phyloP scores from a whole-genome alignment of 2,113 vertebrate genomes.

The Columba livia region DNA sequence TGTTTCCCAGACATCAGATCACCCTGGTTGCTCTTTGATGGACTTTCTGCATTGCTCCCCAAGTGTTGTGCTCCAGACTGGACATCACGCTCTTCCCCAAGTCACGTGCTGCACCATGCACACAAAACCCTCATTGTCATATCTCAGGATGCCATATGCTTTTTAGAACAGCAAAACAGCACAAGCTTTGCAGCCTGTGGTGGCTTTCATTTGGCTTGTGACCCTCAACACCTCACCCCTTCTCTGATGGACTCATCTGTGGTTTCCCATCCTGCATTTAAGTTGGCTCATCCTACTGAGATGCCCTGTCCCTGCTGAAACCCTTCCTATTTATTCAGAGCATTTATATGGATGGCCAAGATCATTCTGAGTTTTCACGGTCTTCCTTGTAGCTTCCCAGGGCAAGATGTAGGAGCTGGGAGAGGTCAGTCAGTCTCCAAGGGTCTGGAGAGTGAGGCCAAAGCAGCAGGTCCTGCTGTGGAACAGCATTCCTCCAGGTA shows the following conservation, averaged over 20 bases:
- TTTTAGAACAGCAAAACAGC: not conserved
- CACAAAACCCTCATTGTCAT: not conserved
- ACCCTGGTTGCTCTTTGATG: not conserved
- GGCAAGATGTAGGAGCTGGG: not conserved
- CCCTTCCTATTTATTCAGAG: not conserved
- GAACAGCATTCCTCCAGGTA: not conserved
- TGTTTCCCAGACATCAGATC: not conserved
- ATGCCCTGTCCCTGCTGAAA: not conserved
- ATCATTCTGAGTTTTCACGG: not conserved
- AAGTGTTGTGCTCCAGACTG: not conserved
- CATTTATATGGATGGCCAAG: not conserved
- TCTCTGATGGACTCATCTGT: not conserved
- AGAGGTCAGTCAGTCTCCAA: not conserved
- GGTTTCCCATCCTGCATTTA: not conserved
- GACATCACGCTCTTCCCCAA: rapidly evolving
- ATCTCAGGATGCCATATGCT: not conserved
- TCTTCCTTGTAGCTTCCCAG: not conserved
- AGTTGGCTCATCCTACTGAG: not conserved
- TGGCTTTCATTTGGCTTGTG: not conserved
- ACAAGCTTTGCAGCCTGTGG: not conserved
- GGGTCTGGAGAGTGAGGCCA: not conserved
- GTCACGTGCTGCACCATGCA: not conserved
- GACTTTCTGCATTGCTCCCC: not conserved
- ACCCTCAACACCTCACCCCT: not conserved
- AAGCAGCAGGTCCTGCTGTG: not conserved